Evolutionary conservation across 2,888 invertebrate species (phyloP), one percentile per base, ranked within the genome.

Genomic region (Apodemia hepburni): DNA sequence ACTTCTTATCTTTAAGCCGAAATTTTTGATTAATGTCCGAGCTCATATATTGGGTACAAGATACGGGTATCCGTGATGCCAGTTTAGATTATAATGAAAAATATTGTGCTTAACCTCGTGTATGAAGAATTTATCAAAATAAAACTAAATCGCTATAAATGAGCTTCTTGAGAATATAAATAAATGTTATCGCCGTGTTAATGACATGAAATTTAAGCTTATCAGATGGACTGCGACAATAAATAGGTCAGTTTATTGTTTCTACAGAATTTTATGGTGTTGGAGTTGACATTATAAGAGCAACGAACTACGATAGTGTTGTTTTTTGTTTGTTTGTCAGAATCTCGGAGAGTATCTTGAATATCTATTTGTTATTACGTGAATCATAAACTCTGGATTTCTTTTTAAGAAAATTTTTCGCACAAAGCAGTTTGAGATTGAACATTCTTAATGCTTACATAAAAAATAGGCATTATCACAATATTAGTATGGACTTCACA

Each of bases 181-280:
- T 67, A 67, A 63, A 45, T 59, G 61, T 78, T 83, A 81, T 82
- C 80, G 73, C 49, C 66, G 78, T 84, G 85, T 86, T 87, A 85
- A 86, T 86, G 87, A 85, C 82, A 82, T 78, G 72, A 77, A 80
- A 81, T 79, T 77, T 76, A 76, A 71, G 71, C 78, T 86, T 89
- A 89, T 89, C 88, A 75, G 73, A 78, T 80, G 76, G 75, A 74
- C 73, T 78, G 72, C 70, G 76, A 76, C 75, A 83, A 85, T 89
- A 87, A 89, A 88, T 87, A 82, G 87, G 83, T 85, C 87, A 83
- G 73, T 81, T 85, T 82, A 85, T 83, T 82, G 78, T 78, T 78
- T 77, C 72, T 75, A 73, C 71, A 74, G 71, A 75, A 73, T 78
- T 77, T 82, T 80, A 85, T 84, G 82, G 84, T 84, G 80, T 74